Conservation (phyloP, 2,888 invertebrate genomes). For the Smittia sp. region DNA sequence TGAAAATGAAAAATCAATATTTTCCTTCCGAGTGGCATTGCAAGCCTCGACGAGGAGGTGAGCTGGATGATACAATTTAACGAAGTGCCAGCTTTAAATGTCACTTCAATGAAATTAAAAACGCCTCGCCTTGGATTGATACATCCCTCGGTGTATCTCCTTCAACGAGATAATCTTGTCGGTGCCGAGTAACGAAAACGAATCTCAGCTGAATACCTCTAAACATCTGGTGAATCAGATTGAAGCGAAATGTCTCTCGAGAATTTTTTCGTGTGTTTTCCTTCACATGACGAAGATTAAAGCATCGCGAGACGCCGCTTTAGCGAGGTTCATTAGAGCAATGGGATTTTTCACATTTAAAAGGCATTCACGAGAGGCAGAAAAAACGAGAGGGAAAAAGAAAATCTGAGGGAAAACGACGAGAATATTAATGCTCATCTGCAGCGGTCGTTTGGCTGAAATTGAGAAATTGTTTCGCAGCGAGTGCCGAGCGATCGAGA, state of each 20-base stretch:
- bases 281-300: not conserved
- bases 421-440: slow-evolving; percentile 5
- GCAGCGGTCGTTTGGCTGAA: not conserved
- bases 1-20: slow-evolving; percentile 24
- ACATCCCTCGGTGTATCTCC: not conserved
- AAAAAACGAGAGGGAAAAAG: not conserved
- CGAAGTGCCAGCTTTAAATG: not conserved
- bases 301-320: not conserved
- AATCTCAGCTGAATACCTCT: slow-evolving; percentile 17
- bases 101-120: not conserved
- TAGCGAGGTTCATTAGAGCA: slow-evolving; percentile 21
- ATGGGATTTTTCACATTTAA: slow-evolving; percentile 11
- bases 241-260: not conserved
- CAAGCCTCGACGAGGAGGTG: not conserved
- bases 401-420: not conserved
- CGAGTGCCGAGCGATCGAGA: not conserved
- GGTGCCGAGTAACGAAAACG: not conserved
- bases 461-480: not conserved
- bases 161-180: slow-evolving; percentile 3
- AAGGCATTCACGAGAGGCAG: slow-evolving; percentile 1
- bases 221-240: slow-evolving; percentile 25
- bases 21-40: not conserved
- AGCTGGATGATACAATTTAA: not conserved
- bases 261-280: not conserved
- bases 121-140: not conserved